These are phyloP conservation scores for Pseudochaenichthys georgianus DNA, from an alignment of 2,797 vertebrate species.

Conservation along the genomic window DNA sequence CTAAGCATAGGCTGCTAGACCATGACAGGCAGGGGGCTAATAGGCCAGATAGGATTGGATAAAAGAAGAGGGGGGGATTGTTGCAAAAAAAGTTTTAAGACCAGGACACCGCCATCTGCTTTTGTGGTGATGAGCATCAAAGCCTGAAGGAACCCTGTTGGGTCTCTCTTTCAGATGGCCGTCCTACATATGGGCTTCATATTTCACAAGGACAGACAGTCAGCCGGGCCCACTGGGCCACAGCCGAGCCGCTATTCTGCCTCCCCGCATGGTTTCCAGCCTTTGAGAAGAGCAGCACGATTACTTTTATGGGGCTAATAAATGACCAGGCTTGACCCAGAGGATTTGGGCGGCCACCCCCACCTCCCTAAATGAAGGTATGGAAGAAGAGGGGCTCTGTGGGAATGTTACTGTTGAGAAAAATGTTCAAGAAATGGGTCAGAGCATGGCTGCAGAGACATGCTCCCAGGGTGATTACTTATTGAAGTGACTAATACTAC, in stretches of 20 bases:
- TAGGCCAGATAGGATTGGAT: conserved; percentile 81
- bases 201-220: conserved; percentile 83
- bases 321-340: conserved; percentile 82
- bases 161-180: conserved; percentile 82
- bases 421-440: conserved; percentile 84
- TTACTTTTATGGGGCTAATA: conserved; percentile 83
- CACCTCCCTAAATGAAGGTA: conserved; percentile 61
- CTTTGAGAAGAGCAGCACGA: conserved; percentile 72
- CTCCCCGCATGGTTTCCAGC: conserved; percentile 77
- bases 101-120: conserved; percentile 85
- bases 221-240: conserved; percentile 71
- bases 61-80: conserved; percentile 68
- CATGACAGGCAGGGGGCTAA: conserved; percentile 85
- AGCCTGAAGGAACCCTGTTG: conserved; percentile 85
- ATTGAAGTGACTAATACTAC: conserved; percentile 88
- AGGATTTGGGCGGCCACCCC: conserved; percentile 66
- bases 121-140: conserved; percentile 87
- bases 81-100: conserved; percentile 74
- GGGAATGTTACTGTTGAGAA: conserved; percentile 74
- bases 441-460: conserved; percentile 77
- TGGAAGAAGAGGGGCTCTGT: conserved; percentile 55
- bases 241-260: conserved; percentile 70
- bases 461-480: conserved; percentile 86
- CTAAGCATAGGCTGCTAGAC: conserved; percentile 77
- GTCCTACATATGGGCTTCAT: conserved; percentile 85